Conservation (phyloP, 1,140 invertebrate species). For the Anthonomus grandis region DNA sequence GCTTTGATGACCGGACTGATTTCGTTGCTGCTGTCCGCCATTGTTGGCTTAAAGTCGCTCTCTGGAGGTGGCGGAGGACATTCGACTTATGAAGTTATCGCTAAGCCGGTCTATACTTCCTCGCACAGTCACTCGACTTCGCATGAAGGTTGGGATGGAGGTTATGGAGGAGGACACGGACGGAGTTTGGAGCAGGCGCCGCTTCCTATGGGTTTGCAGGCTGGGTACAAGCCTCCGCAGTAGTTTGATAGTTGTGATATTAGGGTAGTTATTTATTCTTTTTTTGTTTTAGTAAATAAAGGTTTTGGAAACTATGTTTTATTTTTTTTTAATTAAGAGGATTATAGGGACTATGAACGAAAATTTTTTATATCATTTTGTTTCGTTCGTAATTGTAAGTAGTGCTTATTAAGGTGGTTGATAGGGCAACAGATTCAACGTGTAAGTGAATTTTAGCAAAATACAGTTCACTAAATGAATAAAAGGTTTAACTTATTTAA, state of each 20-base stretch:
- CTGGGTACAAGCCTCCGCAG: conserved; percentile 38
- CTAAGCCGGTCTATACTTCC: conserved; percentile 72
- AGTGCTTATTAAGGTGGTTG: no score
- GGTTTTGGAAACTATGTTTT: no score
- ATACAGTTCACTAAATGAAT: no score
- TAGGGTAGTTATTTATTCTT: conserved; percentile 10
- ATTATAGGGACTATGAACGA: no score
- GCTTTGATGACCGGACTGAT: conserved; percentile 78
- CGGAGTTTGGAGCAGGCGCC: conserved; percentile 46
- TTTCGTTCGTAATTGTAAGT: no score
- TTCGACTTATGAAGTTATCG: conserved; percentile 79
- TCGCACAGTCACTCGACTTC: conserved; percentile 68
- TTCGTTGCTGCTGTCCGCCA: conserved; percentile 71
- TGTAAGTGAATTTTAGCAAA: no score
- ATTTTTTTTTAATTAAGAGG: no score
- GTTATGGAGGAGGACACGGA: conserved; percentile 56
- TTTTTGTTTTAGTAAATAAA: conserved; percentile 26
- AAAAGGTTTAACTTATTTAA: no score
- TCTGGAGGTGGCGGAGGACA: conserved; percentile 64
- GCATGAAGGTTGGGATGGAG: conserved; percentile 59
- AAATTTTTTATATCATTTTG: no score
- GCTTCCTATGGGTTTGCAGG: conserved; percentile 46
- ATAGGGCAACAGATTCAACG: no score
- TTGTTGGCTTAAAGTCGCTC: conserved; percentile 72
- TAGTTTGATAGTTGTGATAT: conserved; percentile 7